Evolutionary conservation across 2,797 vertebrate genomes (phyloP).

Genomic region (Glyptemys insculpta): DNA sequence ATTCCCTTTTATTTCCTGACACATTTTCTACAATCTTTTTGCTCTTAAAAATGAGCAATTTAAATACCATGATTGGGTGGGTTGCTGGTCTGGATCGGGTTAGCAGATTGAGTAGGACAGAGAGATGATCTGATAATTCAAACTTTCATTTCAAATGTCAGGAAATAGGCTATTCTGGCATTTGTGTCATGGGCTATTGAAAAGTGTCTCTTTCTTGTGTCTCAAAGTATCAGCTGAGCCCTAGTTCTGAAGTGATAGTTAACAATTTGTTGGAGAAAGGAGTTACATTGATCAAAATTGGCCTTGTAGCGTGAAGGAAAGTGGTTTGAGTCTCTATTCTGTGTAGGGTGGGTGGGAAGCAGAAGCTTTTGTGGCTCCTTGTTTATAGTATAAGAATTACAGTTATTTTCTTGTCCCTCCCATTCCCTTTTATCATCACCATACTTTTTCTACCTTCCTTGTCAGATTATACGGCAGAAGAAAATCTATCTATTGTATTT

Average conservation of each 20-base stretch:
- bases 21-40: neutral
- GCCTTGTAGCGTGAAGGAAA: neutral
- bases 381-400: neutral
- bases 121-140: neutral
- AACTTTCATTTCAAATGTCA: neutral
- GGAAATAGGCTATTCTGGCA: neutral
- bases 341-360: rapidly evolving
- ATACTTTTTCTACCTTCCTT: slow-evolving; percentile 6
- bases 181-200: neutral
- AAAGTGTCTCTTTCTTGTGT: neutral
- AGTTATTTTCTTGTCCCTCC: neutral
- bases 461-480: neutral
- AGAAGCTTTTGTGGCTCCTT: neutral
- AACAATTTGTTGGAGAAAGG: neutral
- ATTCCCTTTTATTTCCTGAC: slow-evolving; percentile 44
- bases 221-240: neutral
- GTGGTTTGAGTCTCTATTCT: neutral
- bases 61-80: slow-evolving; percentile 7
- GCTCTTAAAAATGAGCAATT: neutral
- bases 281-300: rapidly evolving
- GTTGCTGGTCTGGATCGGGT: neutral
- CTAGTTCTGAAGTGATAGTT: neutral
- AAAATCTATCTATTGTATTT: slow-evolving; percentile 9
- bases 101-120: neutral
- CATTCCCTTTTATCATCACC: neutral